Evolutionary conservation across 2,888 invertebrate species (phyloP).

Genomic region (Prosopocoilus inquinatus): DNA sequence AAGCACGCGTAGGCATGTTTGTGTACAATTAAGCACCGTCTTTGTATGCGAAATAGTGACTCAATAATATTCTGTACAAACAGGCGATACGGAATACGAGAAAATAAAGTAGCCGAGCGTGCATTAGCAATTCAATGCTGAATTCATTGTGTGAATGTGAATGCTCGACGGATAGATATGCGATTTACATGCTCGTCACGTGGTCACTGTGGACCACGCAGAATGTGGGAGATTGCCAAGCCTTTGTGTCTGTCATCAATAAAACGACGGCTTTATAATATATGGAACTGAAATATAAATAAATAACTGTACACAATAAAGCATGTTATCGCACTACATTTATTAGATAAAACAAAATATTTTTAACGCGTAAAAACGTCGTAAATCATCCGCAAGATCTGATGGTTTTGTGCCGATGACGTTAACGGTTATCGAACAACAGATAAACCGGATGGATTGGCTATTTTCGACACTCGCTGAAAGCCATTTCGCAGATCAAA

Average conservation of each 20-base stretch:
- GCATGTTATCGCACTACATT: not conserved
- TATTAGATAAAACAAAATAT: no score
- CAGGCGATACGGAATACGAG: conserved; percentile 1
- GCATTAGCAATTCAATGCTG: conserved; percentile 29
- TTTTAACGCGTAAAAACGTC: not conserved
- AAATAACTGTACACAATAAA: conserved; percentile 4
- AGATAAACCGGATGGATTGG: conserved; percentile 1
- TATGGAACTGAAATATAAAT: conserved; percentile 1
- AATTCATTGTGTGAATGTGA: conserved; percentile 29
- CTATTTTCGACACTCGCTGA: no score
- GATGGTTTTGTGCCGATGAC: conserved; percentile 9
- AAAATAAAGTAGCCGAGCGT: conserved; percentile 20
- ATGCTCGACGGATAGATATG: conserved; percentile 24
- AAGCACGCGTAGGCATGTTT: not conserved
- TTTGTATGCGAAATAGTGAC: conserved; percentile 1
- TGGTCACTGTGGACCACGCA: conserved; percentile 31
- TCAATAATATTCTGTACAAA: not conserved
- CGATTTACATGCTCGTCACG: conserved; percentile 33
- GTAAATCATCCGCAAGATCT: conserved; percentile 11
- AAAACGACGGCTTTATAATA: conserved; percentile 14
- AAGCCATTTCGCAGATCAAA: no score
- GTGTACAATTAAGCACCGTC: not conserved
- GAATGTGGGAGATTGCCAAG: conserved; percentile 21
- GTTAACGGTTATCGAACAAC: conserved; percentile 12
- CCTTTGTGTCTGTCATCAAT: conserved; percentile 27